Evolutionary conservation across 2,888 invertebrate genomes (phyloP), one percentile per base, ranked within the genome.

Genomic region (Rotaria macrura): DNA sequence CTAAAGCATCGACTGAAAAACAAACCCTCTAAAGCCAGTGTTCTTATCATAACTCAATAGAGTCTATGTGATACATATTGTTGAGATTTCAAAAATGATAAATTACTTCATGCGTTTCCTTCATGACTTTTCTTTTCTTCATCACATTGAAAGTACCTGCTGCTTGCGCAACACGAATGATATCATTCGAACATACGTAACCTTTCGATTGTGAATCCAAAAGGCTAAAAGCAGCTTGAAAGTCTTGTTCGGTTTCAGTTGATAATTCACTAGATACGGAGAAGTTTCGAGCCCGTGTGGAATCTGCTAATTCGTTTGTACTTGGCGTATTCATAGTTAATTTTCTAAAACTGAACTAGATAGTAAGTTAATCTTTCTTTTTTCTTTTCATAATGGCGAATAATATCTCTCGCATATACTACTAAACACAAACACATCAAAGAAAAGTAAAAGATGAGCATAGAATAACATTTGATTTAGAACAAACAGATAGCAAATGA

Each of bases 141-240:
- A n/a, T n/a, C n/a, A n/a, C n/a, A n/a, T n/a, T n/a, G n/a, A n/a
- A 0, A 65, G 14, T 79, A 79, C 79, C 79, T 79, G 79, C 79
- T 3, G 79, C 79, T 79, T 43, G 10, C 14, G 79, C 79, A 12
- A 79, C 79, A n/a, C n/a, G 79, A 43, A 43, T 40, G 17, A 79
- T 79, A 43, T 79, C 79, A n/a, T 79, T 25, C 12, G 79, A 12
- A 25, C 43, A 40, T 43, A 79, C 79, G n/a, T 12, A 43, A 23
- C 79, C 79, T n/a, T 79, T 79, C n/a, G 79, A 79, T 25, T 79
- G 43, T 43, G 20, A n/a, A 43, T 79, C 79, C 79, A 79, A n/a
- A 43, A 79, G 23, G 43, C 79, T 79, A n/a, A 79, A 79, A 3
- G 79, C 79, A 7, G 79, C 79, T 79, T 79, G 79, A 79, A 79